A percentile compares a stretch with the other conserved stretches of the same genome.
phyloP scores from a whole-genome alignment of 2,888 invertebrate genomes.

The Eupithecia subfuscata region DNA sequence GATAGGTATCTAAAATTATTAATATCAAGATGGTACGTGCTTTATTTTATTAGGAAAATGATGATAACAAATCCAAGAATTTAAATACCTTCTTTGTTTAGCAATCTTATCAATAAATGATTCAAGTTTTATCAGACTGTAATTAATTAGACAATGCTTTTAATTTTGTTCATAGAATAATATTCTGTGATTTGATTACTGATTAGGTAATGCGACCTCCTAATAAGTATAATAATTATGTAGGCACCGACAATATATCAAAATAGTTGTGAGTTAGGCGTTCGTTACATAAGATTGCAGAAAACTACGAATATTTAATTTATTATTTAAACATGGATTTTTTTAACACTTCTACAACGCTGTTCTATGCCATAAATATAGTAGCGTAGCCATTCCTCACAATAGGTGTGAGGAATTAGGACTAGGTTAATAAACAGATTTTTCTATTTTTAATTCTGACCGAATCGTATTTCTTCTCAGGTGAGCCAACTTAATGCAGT shows the following conservation, averaged over 20 bases:
- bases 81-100: conserved; percentile 6
- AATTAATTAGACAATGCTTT: conserved; percentile 11
- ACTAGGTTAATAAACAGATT: neutral
- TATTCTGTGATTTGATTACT: neutral
- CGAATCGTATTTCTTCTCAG: neutral
- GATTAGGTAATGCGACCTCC: neutral
- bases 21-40: neutral
- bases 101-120: conserved; percentile 16
- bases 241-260: neutral
- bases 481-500: neutral
- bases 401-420: neutral
- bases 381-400: neutral
- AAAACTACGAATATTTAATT: neutral
- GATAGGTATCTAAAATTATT: neutral
- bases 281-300: too few species aligned
- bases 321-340: neutral
- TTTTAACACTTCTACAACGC: neutral
- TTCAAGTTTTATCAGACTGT: neutral
- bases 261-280: neutral
- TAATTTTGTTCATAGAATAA: conserved; percentile 4
- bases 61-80: conserved; percentile 5
- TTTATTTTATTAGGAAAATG: conserved; percentile 1
- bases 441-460: neutral
- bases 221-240: too few species aligned
- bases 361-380: neutral